Conservation (phyloP, 2,113 vertebrate genomes). For the Neodon shergylaensis region DNA sequence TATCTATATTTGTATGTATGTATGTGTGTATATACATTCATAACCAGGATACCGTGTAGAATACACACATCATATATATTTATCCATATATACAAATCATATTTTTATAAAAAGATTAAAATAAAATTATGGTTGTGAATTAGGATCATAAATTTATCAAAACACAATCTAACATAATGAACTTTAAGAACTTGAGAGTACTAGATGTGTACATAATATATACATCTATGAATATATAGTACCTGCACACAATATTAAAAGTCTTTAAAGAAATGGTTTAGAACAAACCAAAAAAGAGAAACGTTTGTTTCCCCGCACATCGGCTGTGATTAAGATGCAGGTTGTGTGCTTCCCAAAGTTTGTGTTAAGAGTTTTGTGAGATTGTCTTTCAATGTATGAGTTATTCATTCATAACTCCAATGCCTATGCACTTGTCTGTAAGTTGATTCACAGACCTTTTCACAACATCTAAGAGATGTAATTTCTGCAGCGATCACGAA, state of each 20-base stretch:
- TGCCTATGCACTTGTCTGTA: not conserved
- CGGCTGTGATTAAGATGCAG: not conserved
- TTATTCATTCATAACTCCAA: slow-evolving; percentile 6
- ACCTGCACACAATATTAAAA: not conserved
- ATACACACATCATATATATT: not conserved
- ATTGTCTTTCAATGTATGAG: not conserved
- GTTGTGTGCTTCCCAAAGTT: not conserved
- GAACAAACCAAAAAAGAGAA: slow-evolving; percentile 3
- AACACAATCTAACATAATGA: slow-evolving; percentile 22
- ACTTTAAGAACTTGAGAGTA: not conserved
- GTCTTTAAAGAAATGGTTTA: not conserved
- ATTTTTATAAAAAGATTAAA: not conserved
- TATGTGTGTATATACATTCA: not conserved
- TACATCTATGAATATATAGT: not conserved
- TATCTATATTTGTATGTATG: not conserved
- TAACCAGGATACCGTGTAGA: not conserved
- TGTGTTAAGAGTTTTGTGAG: not conserved
- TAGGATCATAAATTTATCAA: slow-evolving; percentile 3
- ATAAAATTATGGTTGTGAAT: not conserved
- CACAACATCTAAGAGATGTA: not conserved
- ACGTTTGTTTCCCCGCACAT: not conserved
- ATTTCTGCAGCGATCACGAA: slow-evolving; percentile 10
- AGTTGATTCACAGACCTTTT: slow-evolving; percentile 36
- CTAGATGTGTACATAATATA: not conserved
- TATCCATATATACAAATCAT: not conserved